Evolutionary conservation across 2,888 invertebrate species (phyloP).

Genomic region (Ennomos erosarius): DNA sequence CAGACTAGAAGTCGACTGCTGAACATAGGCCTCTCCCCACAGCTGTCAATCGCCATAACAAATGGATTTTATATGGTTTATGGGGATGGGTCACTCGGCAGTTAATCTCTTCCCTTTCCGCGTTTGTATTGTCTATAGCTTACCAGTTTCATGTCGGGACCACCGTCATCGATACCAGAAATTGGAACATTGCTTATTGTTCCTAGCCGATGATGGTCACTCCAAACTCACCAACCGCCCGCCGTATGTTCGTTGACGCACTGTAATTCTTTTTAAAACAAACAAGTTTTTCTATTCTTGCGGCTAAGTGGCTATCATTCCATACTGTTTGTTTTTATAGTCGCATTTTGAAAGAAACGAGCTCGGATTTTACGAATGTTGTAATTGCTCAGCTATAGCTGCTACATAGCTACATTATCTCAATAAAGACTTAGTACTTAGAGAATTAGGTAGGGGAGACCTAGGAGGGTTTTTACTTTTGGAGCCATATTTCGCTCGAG

Average conservation of each 20-base stretch:
- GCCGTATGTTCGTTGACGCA: slow-evolving; percentile 45
- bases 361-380: slow-evolving; percentile 39
- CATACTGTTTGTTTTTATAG: slow-evolving; percentile 63
- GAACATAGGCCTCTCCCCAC: too few species aligned
- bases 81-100: too few species aligned
- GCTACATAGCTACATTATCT: too few species aligned
- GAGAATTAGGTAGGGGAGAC: too few species aligned
- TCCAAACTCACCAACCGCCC: slow-evolving; percentile 17
- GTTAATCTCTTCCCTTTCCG: too few species aligned
- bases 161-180: slow-evolving; percentile 34
- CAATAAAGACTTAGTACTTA: too few species aligned
- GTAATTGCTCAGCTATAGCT: slow-evolving; percentile 32
- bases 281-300: slow-evolving; percentile 66
- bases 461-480: too few species aligned
- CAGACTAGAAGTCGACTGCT: too few species aligned
- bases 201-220: slow-evolving; percentile 37
- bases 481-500: too few species aligned
- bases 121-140: too few species aligned
- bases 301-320: slow-evolving; percentile 63
- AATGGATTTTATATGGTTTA: too few species aligned
- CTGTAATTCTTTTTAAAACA: slow-evolving; percentile 61
- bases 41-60: too few species aligned
- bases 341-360: slow-evolving; percentile 47
- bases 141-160: neutral
- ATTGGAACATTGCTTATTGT: slow-evolving; percentile 33